These are phyloP conservation scores for Lamprotornis superbus DNA, from an alignment of 2,113 vertebrate species.

Conservation along the genomic window DNA sequence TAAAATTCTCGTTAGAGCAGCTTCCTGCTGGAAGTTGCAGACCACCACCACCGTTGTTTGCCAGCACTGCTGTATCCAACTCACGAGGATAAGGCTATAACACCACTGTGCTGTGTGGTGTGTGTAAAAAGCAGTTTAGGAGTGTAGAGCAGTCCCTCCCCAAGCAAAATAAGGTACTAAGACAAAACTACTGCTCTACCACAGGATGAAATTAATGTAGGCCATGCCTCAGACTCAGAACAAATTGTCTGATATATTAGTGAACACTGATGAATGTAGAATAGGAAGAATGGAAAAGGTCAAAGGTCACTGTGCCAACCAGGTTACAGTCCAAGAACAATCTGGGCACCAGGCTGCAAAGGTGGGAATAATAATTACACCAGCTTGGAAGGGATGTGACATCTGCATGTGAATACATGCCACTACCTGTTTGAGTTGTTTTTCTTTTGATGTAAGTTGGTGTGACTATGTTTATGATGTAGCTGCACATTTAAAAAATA, in stretches of 20 bases:
- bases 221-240: neutral
- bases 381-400: neutral
- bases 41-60: rapidly evolving
- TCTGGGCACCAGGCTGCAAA: neutral
- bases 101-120: neutral
- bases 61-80: rapidly evolving
- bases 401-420: rapidly evolving
- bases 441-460: neutral
- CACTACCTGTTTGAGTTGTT: neutral
- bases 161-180: neutral
- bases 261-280: neutral
- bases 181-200: neutral
- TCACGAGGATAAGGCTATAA: rapidly evolving
- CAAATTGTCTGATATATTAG: rapidly evolving
- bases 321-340: neutral
- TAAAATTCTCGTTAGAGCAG: neutral
- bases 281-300: neutral
- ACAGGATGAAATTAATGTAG: neutral
- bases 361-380: neutral
- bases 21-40: neutral
- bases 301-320: neutral
- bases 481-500: neutral
- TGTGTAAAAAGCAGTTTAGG: neutral
- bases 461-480: neutral
- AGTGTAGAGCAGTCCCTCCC: neutral